A percentile compares a stretch with the other conserved stretches of the same genome.
Conservation (phyloP, 2,797 vertebrate species). For the Pseudochaenichthys georgianus region DNA sequence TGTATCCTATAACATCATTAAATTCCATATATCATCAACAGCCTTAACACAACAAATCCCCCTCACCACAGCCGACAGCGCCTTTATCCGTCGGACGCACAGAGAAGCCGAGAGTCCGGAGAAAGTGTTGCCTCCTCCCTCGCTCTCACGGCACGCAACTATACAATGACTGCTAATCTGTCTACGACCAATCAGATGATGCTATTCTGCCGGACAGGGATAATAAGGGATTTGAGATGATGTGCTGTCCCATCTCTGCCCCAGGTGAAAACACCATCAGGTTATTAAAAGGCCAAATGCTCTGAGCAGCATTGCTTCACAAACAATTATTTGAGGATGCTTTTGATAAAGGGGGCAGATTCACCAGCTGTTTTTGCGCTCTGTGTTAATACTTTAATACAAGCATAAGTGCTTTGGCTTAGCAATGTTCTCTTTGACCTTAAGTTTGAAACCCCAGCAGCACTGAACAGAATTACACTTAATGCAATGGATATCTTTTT, state of each 20-base stretch:
- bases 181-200: conserved; percentile 67
- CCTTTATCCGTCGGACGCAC: conserved; percentile 46
- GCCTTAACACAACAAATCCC: conserved; percentile 31
- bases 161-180: conserved; percentile 71
- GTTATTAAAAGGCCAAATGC: conserved; percentile 29
- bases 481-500: not conserved
- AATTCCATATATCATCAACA: conserved; percentile 7
- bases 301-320: not conserved
- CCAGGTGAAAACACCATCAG: conserved; percentile 60
- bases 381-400: conserved; percentile 61
- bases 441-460: conserved; percentile 36
- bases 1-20: not conserved
- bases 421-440: conserved; percentile 55
- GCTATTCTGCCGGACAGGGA: conserved; percentile 25
- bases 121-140: conserved; percentile 46
- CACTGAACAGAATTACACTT: conserved; percentile 26
- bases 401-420: conserved; percentile 60
- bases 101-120: conserved; percentile 58
- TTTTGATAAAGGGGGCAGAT: conserved; percentile 10
- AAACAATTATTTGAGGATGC: not conserved
- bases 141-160: conserved; percentile 45
- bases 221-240: conserved; percentile 47
- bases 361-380: conserved; percentile 48
- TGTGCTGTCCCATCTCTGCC: conserved; percentile 20
- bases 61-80: conserved; percentile 65